phyloP scores from a whole-genome alignment of 2,888 invertebrate genomes.

The Abscondita cerata region DNA sequence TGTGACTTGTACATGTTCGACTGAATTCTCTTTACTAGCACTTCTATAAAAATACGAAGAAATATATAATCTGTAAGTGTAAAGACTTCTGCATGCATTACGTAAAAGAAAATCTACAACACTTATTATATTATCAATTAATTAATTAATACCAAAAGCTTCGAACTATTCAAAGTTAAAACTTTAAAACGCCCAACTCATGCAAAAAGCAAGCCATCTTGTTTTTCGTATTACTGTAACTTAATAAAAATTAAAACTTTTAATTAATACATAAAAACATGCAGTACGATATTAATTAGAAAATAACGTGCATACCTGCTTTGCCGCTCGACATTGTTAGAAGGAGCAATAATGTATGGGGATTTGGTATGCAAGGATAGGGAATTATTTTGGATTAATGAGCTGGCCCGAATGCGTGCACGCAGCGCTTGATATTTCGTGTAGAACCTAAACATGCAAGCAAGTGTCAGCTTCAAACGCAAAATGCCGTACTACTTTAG shows the following conservation, averaged over 20 bases:
- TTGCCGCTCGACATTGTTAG: slow-evolving; percentile 50
- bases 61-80: neutral
- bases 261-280: slow-evolving; percentile 9
- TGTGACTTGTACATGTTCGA: slow-evolving; percentile 32
- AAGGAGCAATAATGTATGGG: slow-evolving; percentile 51
- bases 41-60: slow-evolving; percentile 32
- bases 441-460: slow-evolving; percentile 75
- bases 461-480: slow-evolving; percentile 49
- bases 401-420: slow-evolving; percentile 87
- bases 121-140: neutral
- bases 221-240: too few relatives aligned
- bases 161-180: too few relatives aligned
- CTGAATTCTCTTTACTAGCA: slow-evolving; percentile 50
- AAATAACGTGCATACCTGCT: slow-evolving; percentile 54
- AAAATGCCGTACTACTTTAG: slow-evolving; percentile 50
- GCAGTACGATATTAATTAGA: slow-evolving; percentile 10
- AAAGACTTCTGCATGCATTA: too few relatives aligned
- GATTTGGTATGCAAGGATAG: slow-evolving; percentile 47
- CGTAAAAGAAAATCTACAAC: too few relatives aligned
- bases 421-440: slow-evolving; percentile 86
- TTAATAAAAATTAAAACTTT: neutral
- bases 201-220: slow-evolving; percentile 5
- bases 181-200: neutral
- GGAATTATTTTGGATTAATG: slow-evolving; percentile 73
- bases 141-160: neutral